Base-by-base conservation (phyloP, 2,113 vertebrate species). In the Tenrec ecaudatus region DNA sequence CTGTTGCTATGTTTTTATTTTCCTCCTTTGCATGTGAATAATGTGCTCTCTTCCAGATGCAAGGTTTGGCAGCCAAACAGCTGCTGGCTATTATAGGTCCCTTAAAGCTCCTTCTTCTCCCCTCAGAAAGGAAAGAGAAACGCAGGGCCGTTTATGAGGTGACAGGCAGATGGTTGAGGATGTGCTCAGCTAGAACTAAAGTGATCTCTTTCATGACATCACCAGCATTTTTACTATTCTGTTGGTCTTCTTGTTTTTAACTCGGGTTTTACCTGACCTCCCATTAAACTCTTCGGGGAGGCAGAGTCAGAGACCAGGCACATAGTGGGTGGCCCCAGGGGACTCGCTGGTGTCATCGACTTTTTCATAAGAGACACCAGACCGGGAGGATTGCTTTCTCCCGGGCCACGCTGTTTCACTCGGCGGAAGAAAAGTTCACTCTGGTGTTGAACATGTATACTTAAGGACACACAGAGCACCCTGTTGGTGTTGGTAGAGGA, bases 121-220 rank as follows among this genome's bases (percentile, higher is more conserved):
- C 95, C 88, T 98, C 93, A 0, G 97, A 97, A 97, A 97, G 96
- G 95, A 92, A 97, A 94, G 96, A 97, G 93, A 97, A 97, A 95
- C 95, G 81, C 92, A 90, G 95, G 94, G 76, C 98, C 4, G 22
- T 98, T 98, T 97, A 98, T 97, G 92, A 95, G 96, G 96, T 97
- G 98, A 97, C 58, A 97, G 96, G 95, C 97, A 98, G 97, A 98
- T 97, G 96, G 97, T 97, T 97, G 94, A 71, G 82, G 16, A 71
- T 53, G 57, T 36, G 47, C 77, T 64, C 78, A 97, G 93, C 0
- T 0, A 95, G 96, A 98, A 85, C 96, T 96, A 91, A 92, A 93
- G 92, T 25, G 27, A 89, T 97, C 96, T 96, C 95, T 89, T 97
- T 95, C 89, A 40, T 77, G 88, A 75, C 95, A 5, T 64, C 77